Evolutionary conservation across 2,797 vertebrate genomes (phyloP), one percentile per base, ranked within the genome.

Genomic region (Rhinatrema bivittatum): DNA sequence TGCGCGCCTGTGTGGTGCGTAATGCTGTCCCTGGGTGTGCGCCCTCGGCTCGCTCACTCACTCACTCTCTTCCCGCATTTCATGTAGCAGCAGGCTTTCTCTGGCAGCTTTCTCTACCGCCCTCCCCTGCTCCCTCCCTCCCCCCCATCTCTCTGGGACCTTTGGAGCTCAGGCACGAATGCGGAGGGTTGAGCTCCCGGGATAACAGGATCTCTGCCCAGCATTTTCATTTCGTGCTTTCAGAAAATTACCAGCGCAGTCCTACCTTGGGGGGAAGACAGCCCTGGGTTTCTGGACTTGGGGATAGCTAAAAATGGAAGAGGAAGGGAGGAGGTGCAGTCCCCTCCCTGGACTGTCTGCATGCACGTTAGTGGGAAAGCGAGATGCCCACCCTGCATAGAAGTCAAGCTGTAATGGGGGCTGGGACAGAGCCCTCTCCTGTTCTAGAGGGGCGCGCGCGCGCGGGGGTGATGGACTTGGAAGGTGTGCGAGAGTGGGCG

Each of bases 301-400:
- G 56, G 43, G 23, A 65, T 65, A 71, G 61, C 62, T 71, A 57
- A 63, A 66, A 71, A 45, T 48, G 68, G 60, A 52, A 23, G 10
- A 49, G 38, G 40, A 46, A 65, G 39, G 52, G 54, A 56, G 52
- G n/a, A n/a, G n/a, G n/a, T n/a, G n/a, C n/a, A n/a, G 22, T 38
- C n/a, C n/a, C n/a, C n/a, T n/a, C n/a, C n/a, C n/a, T n/a, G n/a
- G n/a, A n/a, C n/a, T n/a, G n/a, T n/a, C n/a, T n/a, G n/a, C n/a
- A n/a, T n/a, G n/a, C n/a, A n/a, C n/a, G n/a, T n/a, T n/a, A n/a
- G n/a, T n/a, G n/a, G n/a, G n/a, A n/a, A n/a, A n/a, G n/a, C n/a
- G n/a, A n/a, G n/a, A n/a, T n/a, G n/a, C n/a, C n/a, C n/a, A n/a
- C n/a, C n/a, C n/a, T n/a, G n/a, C n/a, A n/a, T n/a, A n/a, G n/a